These are phyloP conservation scores for Tipula unca DNA, from an alignment of 2,888 invertebrate species.

Conservation along the genomic window DNA sequence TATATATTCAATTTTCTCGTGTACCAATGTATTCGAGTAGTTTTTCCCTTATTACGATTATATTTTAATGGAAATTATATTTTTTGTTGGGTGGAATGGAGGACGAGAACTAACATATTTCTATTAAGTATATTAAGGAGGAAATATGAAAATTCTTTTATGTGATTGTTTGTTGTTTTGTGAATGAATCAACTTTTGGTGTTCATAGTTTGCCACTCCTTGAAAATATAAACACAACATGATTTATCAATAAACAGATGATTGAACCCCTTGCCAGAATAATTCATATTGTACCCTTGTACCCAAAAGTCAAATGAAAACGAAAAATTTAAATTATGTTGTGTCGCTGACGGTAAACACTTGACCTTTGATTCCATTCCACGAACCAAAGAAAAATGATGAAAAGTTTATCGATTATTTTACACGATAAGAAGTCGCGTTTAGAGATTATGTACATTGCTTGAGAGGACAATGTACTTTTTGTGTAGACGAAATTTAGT, in stretches of 20 bases:
- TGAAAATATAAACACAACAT: not conserved
- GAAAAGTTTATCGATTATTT: not conserved
- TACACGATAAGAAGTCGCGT: not conserved
- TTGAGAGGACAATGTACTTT: not conserved
- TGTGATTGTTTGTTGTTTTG: not conserved
- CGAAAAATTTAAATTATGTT: not conserved
- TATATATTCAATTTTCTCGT: not conserved
- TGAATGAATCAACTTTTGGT: not conserved
- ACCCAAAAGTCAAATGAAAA: not conserved
- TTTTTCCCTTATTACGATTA: not conserved
- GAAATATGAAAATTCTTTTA: not conserved
- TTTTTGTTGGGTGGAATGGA: not conserved
- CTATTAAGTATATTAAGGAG: not conserved
- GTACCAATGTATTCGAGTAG: not conserved
- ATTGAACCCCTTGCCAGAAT: not conserved
- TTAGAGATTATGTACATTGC: not conserved
- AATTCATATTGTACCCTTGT: not conserved
- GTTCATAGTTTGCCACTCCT: not conserved
- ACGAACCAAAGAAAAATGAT: not conserved
- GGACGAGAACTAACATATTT: not conserved
- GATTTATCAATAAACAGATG: not conserved
- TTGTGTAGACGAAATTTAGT: not conserved
- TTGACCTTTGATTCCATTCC: not conserved
- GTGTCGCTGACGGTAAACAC: not conserved
- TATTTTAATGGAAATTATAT: not conserved